Percentiles rank a stretch among this genome's conserved stretches.
phyloP scores from a whole-genome alignment of 1,140 invertebrate genomes.

The Penaeus vannamei region DNA sequence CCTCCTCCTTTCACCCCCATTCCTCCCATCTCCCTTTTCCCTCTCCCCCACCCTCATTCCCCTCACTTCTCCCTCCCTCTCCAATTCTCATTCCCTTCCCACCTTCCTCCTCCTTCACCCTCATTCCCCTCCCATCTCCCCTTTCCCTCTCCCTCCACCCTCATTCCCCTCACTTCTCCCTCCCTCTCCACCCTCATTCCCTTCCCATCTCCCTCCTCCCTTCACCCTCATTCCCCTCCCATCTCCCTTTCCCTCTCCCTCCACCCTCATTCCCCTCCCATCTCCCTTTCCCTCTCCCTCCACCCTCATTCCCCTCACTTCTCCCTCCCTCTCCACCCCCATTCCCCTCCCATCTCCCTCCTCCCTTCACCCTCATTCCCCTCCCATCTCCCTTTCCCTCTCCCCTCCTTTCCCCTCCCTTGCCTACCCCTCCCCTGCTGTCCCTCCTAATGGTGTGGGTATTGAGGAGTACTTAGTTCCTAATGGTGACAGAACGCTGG shows the following conservation, averaged over 20 bases:
- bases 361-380: neutral
- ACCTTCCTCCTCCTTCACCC: neutral
- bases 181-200: neutral
- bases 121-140: neutral
- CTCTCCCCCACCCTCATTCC: neutral
- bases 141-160: neutral
- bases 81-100: neutral
- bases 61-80: neutral
- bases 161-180: neutral
- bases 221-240: no score
- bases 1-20: no score
- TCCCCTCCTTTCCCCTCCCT: neutral
- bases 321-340: neutral
- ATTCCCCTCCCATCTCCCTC: neutral
- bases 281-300: no score
- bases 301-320: no score
- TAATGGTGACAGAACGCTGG: slow-evolving; percentile 18
- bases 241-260: no score
- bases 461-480: neutral
- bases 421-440: neutral
- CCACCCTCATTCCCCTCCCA: no score
- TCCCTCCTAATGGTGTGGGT: neutral
- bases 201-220: no score
- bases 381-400: slow-evolving; percentile 48
- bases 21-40: no score